Conservation (phyloP, 2,888 invertebrate species). For the Troides helena region DNA sequence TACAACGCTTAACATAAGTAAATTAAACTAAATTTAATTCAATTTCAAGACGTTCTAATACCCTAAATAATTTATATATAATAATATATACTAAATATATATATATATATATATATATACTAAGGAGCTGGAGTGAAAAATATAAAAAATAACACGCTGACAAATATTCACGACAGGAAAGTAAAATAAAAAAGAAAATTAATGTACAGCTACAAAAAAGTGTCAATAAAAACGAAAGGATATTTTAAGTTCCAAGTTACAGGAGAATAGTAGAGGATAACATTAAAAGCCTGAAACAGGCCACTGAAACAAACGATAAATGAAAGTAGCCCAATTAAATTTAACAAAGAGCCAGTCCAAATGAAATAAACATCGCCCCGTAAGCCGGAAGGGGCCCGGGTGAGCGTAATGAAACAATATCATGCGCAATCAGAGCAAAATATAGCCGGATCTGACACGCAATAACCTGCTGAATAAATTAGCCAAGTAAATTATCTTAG, state of each 20-base stretch:
- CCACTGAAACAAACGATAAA: conserved; percentile 11
- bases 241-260: not conserved
- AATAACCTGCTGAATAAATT: conserved; percentile 54
- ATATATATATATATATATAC: too few species aligned
- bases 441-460: conserved; percentile 46
- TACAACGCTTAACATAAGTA: too few species aligned
- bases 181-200: too few species aligned
- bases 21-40: too few species aligned
- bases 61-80: too few species aligned
- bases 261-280: not conserved
- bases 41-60: too few species aligned
- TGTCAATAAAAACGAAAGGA: not conserved
- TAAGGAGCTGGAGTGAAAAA: too few species aligned
- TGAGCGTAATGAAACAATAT: conserved; percentile 53
- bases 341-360: conserved; percentile 10
- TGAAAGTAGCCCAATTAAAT: conserved; percentile 11
- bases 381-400: conserved; percentile 38
- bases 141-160: too few species aligned
- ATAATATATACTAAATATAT: too few species aligned
- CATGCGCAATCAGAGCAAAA: conserved; percentile 54
- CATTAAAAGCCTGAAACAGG: conserved; percentile 9
- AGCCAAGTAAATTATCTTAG: conserved; percentile 57
- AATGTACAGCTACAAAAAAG: too few species aligned
- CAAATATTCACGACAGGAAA: too few species aligned
- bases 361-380: conserved; percentile 27